Evolutionary conservation across 2,113 vertebrate species (phyloP).

Genomic region (Rissa tridactyla): DNA sequence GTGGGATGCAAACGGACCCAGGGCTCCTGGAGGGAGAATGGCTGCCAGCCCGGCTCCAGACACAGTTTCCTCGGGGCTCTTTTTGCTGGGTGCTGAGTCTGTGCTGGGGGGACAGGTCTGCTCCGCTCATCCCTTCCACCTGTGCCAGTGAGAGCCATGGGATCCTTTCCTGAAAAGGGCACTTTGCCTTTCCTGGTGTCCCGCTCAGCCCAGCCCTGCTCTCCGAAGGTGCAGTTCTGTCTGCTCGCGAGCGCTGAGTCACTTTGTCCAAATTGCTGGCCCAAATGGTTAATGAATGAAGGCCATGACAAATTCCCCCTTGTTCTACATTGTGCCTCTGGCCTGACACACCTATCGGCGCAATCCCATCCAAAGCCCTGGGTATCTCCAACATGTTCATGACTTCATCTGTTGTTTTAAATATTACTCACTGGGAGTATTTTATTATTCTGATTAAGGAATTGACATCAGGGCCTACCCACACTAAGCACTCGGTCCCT

Average conservation of each 20-base stretch:
- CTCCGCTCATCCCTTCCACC: not conserved
- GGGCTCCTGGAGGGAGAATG: not conserved
- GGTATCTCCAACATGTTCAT: not conserved
- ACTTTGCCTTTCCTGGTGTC: not conserved
- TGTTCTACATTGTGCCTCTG: not conserved
- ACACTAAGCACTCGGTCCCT: not conserved
- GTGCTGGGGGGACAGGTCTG: rapidly evolving
- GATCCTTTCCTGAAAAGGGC: not conserved
- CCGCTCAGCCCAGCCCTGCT: not conserved
- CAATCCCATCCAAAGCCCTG: not conserved
- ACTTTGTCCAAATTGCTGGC: not conserved
- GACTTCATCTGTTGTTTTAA: conserved; percentile 4
- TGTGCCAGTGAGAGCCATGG: not conserved
- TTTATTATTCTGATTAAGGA: not conserved
- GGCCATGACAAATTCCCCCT: conserved; percentile 25
- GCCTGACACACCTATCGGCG: not conserved
- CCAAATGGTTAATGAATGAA: not conserved
- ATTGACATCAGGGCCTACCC: not conserved
- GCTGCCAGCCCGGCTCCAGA: not conserved
- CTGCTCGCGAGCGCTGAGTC: not conserved
- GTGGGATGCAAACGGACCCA: not conserved
- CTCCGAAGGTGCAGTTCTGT: not conserved
- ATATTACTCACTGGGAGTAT: not conserved
- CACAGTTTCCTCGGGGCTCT: not conserved
- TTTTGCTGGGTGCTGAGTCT: not conserved